Conservation (phyloP, 1,140 invertebrate genomes). For the Ridgeia piscesae region DNA sequence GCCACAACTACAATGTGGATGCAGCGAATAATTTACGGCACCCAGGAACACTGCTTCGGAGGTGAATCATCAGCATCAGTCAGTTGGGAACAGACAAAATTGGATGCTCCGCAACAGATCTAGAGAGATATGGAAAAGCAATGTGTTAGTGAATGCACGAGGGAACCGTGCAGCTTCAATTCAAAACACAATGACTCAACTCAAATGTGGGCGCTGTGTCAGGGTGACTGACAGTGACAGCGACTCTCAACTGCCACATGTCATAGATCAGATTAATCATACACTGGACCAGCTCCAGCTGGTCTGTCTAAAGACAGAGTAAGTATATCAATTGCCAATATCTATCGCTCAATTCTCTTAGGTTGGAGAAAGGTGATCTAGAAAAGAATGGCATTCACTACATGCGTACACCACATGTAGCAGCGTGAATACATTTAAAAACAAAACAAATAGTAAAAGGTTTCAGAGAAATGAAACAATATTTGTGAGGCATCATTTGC, state of each 20-base stretch:
- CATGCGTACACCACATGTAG: too few relatives aligned
- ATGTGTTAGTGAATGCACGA: not conserved
- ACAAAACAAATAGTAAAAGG: too few relatives aligned
- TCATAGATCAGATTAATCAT: too few relatives aligned
- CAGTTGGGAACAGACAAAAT: not conserved
- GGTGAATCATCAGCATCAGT: not conserved
- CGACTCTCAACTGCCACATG: not conserved
- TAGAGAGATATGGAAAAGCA: not conserved
- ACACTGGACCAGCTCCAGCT: too few relatives aligned
- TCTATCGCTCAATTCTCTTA: too few relatives aligned
- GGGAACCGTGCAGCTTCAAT: not conserved
- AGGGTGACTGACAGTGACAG: not conserved
- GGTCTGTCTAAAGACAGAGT: too few relatives aligned
- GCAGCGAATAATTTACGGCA: not conserved
- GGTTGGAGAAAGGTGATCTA: too few relatives aligned
- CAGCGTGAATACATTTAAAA: too few relatives aligned
- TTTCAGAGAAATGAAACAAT: too few relatives aligned
- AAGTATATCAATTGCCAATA: too few relatives aligned
- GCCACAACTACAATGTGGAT: not conserved
- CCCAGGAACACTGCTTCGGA: not conserved
- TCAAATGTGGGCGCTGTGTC: not conserved
- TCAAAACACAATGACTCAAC: not conserved
- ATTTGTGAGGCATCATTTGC: too few relatives aligned
- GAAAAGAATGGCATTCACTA: too few relatives aligned
- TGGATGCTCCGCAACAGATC: not conserved